Evolutionary conservation across 2,797 vertebrate genomes (phyloP).

Genomic region (Karalla daura): DNA sequence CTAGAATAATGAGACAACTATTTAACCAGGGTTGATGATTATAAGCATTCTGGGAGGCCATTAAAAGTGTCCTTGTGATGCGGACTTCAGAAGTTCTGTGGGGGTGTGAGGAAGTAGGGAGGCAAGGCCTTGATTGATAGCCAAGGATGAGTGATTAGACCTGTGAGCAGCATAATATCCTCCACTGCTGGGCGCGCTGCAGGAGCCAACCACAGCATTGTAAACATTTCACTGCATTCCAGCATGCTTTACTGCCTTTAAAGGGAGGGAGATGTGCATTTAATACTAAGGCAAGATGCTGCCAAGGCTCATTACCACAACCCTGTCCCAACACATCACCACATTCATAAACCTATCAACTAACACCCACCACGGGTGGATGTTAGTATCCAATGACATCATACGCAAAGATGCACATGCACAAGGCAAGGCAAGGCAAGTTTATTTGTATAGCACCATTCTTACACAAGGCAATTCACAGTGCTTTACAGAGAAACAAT

Average conservation of each 20-base stretch:
- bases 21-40: constrained; percentile 66
- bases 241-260: constrained; percentile 73
- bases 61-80: constrained; percentile 72
- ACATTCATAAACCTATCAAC: constrained; percentile 40
- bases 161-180: constrained; percentile 63
- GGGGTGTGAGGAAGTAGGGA: constrained; percentile 28
- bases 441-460: too few species aligned
- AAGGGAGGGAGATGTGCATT: constrained; percentile 63
- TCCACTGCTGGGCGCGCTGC: constrained; percentile 37
- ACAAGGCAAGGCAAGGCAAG: too few species aligned
- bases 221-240: constrained; percentile 77
- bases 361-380: constrained; percentile 25
- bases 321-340: constrained; percentile 21
- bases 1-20: constrained; percentile 63
- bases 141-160: constrained; percentile 70
- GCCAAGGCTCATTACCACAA: constrained; percentile 69
- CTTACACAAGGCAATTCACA: too few species aligned
- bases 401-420: background rate
- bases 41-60: constrained; percentile 58
- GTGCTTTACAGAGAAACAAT: too few species aligned
- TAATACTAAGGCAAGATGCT: constrained; percentile 70
- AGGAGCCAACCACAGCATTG: constrained; percentile 59
- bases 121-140: constrained; percentile 68
- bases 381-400: constrained; percentile 7
- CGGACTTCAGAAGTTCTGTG: constrained; percentile 42